phyloP scores from a whole-genome alignment of 2,113 vertebrate genomes.

The Struthio camelus region DNA sequence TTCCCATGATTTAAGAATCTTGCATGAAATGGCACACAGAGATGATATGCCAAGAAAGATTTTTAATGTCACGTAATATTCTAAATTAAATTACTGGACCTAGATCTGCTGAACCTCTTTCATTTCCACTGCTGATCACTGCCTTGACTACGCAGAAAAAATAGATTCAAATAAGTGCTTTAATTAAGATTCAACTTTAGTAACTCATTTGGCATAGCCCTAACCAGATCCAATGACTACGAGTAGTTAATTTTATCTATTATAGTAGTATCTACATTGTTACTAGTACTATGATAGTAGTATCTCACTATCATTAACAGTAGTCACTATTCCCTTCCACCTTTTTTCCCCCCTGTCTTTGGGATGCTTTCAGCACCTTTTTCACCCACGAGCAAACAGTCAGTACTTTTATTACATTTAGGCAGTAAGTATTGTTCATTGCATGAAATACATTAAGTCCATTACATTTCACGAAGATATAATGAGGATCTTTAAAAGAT shows the following conservation, averaged over 20 bases:
- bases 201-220: neutral
- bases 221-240: neutral
- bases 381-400: neutral
- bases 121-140: neutral
- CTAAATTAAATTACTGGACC: neutral
- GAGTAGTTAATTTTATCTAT: neutral
- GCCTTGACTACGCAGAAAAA: neutral
- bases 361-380: neutral
- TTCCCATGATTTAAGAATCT: neutral
- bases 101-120: neutral
- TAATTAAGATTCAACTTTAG: neutral
- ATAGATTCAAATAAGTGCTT: neutral
- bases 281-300: neutral
- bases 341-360: neutral
- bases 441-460: neutral
- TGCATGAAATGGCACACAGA: neutral
- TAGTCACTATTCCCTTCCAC: neutral
- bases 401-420: neutral
- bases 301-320: neutral
- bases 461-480: neutral
- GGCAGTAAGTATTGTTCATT: neutral
- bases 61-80: neutral
- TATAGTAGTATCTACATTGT: neutral
- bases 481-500: neutral
- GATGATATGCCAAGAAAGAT: slow-evolving; percentile 42